These are phyloP conservation scores for Sardina pilchardus DNA, from an alignment of 2,113 vertebrate genomes.

Conservation along the genomic window DNA sequence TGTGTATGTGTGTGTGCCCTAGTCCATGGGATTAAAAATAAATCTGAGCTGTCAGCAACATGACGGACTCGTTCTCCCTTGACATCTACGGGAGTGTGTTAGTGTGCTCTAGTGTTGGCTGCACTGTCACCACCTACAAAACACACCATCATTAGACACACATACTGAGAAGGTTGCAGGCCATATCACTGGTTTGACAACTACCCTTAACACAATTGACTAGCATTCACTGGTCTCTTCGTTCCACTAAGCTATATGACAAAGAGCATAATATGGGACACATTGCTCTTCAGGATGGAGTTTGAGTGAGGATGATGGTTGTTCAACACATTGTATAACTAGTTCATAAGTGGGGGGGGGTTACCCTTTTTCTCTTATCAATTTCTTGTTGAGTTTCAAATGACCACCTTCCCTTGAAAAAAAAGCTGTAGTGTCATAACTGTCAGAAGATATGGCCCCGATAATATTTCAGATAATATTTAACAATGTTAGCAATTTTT, in stretches of 20 bases:
- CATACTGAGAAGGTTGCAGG: neutral
- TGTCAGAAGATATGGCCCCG: too few relatives aligned
- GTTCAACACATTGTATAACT: too few relatives aligned
- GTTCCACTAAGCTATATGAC: neutral
- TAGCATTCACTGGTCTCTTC: neutral
- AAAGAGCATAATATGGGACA: neutral
- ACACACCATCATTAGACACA: neutral
- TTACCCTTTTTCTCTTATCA: too few relatives aligned
- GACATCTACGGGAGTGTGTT: slow-evolving; percentile 59
- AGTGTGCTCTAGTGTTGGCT: neutral
- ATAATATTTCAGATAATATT: too few relatives aligned
- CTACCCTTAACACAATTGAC: neutral
- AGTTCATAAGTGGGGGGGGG: too few relatives aligned
- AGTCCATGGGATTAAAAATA: slow-evolving; percentile 68
- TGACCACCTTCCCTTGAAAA: too few relatives aligned
- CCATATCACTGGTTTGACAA: slow-evolving; percentile 1
- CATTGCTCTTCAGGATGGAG: neutral
- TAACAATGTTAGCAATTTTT: too few relatives aligned
- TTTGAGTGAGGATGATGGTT: neutral
- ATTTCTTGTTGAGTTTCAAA: too few relatives aligned
- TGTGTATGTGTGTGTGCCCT: slow-evolving; percentile 30
- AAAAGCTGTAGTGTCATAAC: too few relatives aligned
- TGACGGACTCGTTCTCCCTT: slow-evolving; percentile 47
- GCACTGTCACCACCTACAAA: slow-evolving; percentile 2
- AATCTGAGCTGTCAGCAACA: slow-evolving; percentile 68